Conservation (phyloP, 2,113 vertebrate species). For the Ptilonorhynchus violaceus region DNA sequence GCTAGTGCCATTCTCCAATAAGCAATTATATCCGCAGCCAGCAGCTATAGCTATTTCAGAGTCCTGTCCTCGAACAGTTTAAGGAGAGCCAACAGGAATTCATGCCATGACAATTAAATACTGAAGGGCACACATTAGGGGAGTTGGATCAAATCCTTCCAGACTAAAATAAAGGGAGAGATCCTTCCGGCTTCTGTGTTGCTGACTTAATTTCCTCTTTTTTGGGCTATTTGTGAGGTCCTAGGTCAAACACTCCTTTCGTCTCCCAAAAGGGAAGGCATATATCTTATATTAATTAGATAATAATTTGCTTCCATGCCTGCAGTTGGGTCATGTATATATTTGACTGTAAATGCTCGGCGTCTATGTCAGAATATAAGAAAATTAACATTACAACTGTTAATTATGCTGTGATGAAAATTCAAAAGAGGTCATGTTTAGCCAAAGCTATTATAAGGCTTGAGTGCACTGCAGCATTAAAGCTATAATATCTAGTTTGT, state of each 20-base stretch:
- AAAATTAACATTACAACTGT: background rate
- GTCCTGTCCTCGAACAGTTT: background rate
- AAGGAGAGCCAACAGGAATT: background rate
- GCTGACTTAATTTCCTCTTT: background rate
- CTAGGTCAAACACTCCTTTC: background rate
- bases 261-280: background rate
- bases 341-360: background rate
- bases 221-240: fast-evolving
- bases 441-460: background rate
- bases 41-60: background rate
- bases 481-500: background rate
- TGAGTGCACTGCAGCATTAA: background rate
- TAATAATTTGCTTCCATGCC: background rate
- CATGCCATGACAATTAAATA: background rate
- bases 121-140: background rate
- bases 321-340: background rate
- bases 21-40: background rate
- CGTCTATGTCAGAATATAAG: background rate
- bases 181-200: background rate
- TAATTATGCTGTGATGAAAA: background rate
- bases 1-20: background rate
- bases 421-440: background rate
- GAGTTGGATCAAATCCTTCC: background rate
- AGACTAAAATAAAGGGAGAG: background rate
- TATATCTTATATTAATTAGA: background rate